Conservation (phyloP, 2,113 vertebrate genomes). For the Hypocryptadius cinnamomeus region DNA sequence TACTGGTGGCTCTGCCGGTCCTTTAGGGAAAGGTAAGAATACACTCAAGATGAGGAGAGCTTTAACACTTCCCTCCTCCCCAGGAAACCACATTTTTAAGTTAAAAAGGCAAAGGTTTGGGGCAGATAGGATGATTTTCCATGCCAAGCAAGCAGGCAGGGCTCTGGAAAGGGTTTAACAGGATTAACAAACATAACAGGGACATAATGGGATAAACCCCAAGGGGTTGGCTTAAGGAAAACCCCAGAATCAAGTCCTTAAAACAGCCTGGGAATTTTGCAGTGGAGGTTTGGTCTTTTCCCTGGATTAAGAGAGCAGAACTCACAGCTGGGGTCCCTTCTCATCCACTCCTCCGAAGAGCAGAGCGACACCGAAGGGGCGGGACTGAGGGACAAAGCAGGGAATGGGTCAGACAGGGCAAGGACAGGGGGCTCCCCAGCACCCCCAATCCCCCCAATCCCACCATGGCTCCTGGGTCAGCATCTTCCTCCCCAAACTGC, state of each 20-base stretch:
- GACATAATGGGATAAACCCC: background rate
- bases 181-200: background rate
- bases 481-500: conserved; percentile 98
- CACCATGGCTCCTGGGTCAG: conserved; percentile 97
- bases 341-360: conserved; percentile 97
- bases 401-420: background rate
- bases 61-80: background rate
- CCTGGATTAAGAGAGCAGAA: background rate
- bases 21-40: conserved; percentile 23
- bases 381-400: conserved; percentile 74
- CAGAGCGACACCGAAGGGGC: conserved; percentile 93
- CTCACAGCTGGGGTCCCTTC: conserved; percentile 97
- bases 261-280: background rate
- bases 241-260: background rate
- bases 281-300: background rate
- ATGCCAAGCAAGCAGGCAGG: background rate
- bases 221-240: background rate
- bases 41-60: background rate
- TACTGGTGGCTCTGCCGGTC: conserved; percentile 1
- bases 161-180: background rate
- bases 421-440: too few relatives aligned
- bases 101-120: background rate
- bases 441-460: background rate
- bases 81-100: background rate
- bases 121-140: background rate